Conservation (phyloP, 2,797 vertebrate species). For the Enoplosus armatus region DNA sequence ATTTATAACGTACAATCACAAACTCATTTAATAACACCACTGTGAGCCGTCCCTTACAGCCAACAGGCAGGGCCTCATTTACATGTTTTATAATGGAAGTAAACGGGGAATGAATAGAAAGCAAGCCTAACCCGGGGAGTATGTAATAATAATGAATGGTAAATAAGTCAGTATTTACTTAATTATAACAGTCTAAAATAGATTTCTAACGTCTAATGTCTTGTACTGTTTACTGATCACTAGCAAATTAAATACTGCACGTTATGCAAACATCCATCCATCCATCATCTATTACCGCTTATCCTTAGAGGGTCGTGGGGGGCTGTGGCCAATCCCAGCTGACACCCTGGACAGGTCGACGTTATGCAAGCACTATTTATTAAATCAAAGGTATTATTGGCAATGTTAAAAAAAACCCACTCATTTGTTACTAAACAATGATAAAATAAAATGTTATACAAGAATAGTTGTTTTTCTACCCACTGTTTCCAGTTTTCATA, state of each 20-base stretch:
- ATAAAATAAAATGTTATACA: background rate
- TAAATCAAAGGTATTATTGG: background rate
- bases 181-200: background rate
- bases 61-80: constrained; percentile 2
- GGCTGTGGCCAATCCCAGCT: too few species aligned
- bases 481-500: background rate
- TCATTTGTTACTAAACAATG: background rate
- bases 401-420: background rate
- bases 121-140: background rate
- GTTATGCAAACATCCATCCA: background rate
- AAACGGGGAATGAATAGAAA: background rate
- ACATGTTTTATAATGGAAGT: constrained; percentile 12
- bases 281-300: too few species aligned
- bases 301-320: too few species aligned
- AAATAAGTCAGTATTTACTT: background rate
- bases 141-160: background rate
- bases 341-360: too few species aligned
- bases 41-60: constrained; percentile 12
- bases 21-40: constrained; percentile 28
- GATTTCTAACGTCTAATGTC: background rate
- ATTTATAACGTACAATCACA: constrained; percentile 43
- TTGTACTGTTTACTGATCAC: background rate
- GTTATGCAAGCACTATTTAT: background rate
- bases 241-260: background rate
- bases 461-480: background rate